These are phyloP conservation scores for Hassar affinis DNA, from an alignment of 2,113 vertebrate species.

Conservation along the genomic window DNA sequence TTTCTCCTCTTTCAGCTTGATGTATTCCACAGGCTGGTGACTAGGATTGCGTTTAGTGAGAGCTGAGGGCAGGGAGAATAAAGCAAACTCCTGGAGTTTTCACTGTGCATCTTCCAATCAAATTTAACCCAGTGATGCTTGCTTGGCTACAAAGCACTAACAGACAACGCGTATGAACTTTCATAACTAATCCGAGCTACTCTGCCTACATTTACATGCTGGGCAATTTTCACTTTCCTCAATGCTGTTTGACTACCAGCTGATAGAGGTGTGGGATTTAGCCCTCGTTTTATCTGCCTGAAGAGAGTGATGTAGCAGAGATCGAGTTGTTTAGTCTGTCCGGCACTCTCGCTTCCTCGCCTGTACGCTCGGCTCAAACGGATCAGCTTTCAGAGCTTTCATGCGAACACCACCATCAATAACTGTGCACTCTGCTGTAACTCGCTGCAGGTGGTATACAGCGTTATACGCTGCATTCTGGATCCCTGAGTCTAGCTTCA, in stretches of 20 bases:
- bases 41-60: not conserved
- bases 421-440: not conserved
- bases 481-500: not conserved
- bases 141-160: not conserved
- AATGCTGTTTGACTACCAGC: not conserved
- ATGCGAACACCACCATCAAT: not conserved
- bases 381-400: not conserved
- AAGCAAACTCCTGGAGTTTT: not conserved
- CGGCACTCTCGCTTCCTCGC: not conserved
- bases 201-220: not conserved
- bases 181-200: no score
- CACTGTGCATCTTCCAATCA: not conserved
- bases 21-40: not conserved
- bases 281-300: not conserved
- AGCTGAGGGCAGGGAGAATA: not conserved
- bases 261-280: not conserved
- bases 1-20: not conserved
- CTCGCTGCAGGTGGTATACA: not conserved
- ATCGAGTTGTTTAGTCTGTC: not conserved
- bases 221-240: not conserved
- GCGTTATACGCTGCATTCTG: not conserved
- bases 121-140: not conserved
- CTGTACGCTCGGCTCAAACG: not conserved
- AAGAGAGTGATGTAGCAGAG: not conserved
- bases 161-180: not conserved